Evolutionary conservation across 2,797 vertebrate species (phyloP).

Genomic region (Dipus sagitta): DNA sequence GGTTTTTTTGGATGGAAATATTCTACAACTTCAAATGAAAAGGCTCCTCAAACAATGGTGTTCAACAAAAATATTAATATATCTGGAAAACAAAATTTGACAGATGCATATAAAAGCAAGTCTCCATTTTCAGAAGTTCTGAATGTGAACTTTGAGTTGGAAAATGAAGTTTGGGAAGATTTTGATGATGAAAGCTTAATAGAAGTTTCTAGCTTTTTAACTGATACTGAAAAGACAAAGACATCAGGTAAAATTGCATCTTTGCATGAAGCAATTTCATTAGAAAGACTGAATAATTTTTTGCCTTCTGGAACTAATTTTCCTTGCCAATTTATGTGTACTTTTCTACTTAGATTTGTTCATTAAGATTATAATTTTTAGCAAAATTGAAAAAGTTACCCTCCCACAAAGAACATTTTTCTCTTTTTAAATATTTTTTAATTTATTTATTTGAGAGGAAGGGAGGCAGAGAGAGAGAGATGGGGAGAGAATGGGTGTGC

Average conservation of each 20-base stretch:
- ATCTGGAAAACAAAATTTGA: constrained; percentile 77
- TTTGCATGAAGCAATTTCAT: constrained; percentile 63
- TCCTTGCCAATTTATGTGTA: constrained; percentile 25
- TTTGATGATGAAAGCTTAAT: constrained; percentile 93
- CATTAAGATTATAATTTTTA: constrained; percentile 60
- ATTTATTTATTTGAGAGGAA: no score
- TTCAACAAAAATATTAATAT: constrained; percentile 69
- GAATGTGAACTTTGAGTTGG: constrained; percentile 92
- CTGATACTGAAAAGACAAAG: constrained; percentile 70
- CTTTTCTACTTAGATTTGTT: constrained; percentile 62
- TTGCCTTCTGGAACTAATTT: constrained; percentile 38
- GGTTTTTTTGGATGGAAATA: constrained; percentile 81
- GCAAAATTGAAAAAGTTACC: constrained; percentile 53
- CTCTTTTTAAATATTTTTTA: background rate
- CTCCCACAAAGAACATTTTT: constrained; percentile 46
- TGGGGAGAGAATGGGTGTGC: no score
- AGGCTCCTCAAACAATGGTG: constrained; percentile 62
- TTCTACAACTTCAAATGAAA: constrained; percentile 75
- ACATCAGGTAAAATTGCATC: constrained; percentile 84
- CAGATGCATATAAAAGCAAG: constrained; percentile 80
- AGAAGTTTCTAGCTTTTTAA: constrained; percentile 85
- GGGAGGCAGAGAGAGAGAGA: no score
- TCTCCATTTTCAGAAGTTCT: constrained; percentile 85
- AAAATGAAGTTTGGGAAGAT: constrained; percentile 94
- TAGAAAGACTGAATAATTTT: constrained; percentile 61